Evolutionary conservation across 1,140 invertebrate genomes (phyloP), one percentile per base, ranked within the genome.

Genomic region (Formica exsecta): DNA sequence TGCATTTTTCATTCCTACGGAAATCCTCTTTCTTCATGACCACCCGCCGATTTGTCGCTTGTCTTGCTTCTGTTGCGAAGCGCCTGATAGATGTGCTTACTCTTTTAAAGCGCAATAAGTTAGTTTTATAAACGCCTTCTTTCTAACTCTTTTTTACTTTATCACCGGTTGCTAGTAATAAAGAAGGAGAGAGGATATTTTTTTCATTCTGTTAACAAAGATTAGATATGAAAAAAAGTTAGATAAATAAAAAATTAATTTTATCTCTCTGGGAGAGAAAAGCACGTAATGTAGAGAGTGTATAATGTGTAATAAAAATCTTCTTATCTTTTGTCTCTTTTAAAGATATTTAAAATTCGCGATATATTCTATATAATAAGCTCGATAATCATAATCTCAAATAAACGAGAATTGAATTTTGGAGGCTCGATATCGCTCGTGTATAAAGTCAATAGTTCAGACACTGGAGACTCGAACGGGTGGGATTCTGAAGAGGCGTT

Each of bases 401-500:
- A 48, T 44, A 32, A 7, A 7, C 13, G 38, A 44, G 68, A 25
- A 25, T 9, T 44, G 68, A 74, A 48, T 74, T 74, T 83, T 32
- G 38, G 7, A 44, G 70, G 36, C 1, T 11, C 16, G 48, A 32
- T 19, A 51, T 25, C 38, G 25, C 38, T 59, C 16, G 16, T 19
- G 48, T 48, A 32, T 19, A 44, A 32, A 61, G 54, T 38, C 38
- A 29, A 62, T n/a, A 36, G 11, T 22, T 7, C 29, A 32, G 65
- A 9, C 32, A 57, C 38, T n/a, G 44, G 44, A 51, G 70, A 32
- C 7, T 54, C 70, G 70, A 73, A 48, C 16, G 25, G 44, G 25
- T 8, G 79, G 48, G 66, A 73, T 73, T 73, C 38, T 81, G 68
- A 13, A 83, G 79, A 83, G 68, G 54, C 29, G 25, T 61, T 83